Conservation (phyloP, 2,888 invertebrate genomes). For the Thecocarcelia acutangulata region DNA sequence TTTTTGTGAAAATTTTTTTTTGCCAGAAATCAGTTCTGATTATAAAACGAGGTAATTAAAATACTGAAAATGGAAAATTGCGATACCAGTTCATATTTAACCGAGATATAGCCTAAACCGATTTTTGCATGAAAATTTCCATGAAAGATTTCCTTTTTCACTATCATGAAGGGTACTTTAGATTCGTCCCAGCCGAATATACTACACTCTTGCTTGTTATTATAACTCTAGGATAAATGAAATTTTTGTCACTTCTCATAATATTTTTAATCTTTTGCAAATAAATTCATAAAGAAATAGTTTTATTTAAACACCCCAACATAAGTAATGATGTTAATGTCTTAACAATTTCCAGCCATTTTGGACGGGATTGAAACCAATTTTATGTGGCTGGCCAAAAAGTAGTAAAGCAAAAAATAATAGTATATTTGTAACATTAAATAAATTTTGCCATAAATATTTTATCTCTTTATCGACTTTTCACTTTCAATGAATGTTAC, state of each 20-base stretch:
- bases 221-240: constrained; percentile 53
- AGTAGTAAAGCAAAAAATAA: constrained; percentile 11
- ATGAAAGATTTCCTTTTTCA: too few species aligned
- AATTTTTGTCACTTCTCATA: constrained; percentile 58
- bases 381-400: constrained; percentile 38
- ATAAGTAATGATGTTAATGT: constrained; percentile 11
- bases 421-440: constrained; percentile 37
- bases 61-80: too few species aligned
- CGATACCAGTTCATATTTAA: too few species aligned
- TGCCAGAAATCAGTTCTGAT: too few species aligned
- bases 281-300: constrained; percentile 13
- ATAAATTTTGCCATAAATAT: constrained; percentile 62
- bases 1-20: too few species aligned
- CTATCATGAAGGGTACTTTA: too few species aligned
- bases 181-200: too few species aligned
- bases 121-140: too few species aligned
- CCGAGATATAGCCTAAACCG: too few species aligned
- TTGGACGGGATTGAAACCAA: constrained; percentile 28
- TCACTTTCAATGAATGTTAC: constrained; percentile 65
- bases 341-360: constrained; percentile 49
- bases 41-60: too few species aligned
- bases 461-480: constrained; percentile 69
- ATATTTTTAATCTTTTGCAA: constrained; percentile 49
- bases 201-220: too few species aligned
- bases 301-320: neutral